Base-by-base conservation (phyloP, 2,113 vertebrate species). In the Ochotona curzoniae region DNA sequence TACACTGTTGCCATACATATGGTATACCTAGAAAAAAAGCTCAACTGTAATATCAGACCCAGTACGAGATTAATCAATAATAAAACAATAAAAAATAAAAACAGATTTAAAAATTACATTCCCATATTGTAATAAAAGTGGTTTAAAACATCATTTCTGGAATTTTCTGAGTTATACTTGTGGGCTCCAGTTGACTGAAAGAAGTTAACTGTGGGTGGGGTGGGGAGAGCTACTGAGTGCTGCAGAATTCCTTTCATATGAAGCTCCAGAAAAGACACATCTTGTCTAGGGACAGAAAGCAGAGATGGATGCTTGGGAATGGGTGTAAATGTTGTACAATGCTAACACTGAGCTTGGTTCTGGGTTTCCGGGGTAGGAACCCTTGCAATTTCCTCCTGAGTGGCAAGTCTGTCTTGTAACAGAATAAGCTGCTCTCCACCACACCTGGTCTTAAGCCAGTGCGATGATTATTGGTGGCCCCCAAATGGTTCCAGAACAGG, bases 71-170 rank as follows among this genome's bases (percentile, higher is more conserved):
- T 57, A 57, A 57, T 17, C 25, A 74, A 61, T 86, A 73, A n/a
- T 38, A 60, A 73, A 44, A 70, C 60, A 73, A 54, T 44, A 44
- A 44, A 44, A 44, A 44, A 44, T 44, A 44, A 44, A 44, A 44
- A 44, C 38, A 44, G 38, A 44, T 44, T n/a, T 15, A 60, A 74
- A 61, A 63, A 63, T 75, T 47, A 21, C 47, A 63, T 75, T 70
- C 35, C 23, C n/a, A 61, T n/a, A 61, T 28, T 63, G 5, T 61
- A 61, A 74, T 63, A 30, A 28, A 79, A 89, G 47, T 69, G 57
- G 54, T 88, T 79, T 89, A n/a, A 80, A 89, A 81, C 67, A n/a
- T 35, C 69, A 69, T 69, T 89, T 89, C 74, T 89, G 74, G 32
- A 89, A 79, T 79, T 79, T 79, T 57, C 30, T 21, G 25, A 6